These are phyloP conservation scores for Esox niger DNA, from an alignment of 2,113 vertebrate genomes.

Conservation along the genomic window DNA sequence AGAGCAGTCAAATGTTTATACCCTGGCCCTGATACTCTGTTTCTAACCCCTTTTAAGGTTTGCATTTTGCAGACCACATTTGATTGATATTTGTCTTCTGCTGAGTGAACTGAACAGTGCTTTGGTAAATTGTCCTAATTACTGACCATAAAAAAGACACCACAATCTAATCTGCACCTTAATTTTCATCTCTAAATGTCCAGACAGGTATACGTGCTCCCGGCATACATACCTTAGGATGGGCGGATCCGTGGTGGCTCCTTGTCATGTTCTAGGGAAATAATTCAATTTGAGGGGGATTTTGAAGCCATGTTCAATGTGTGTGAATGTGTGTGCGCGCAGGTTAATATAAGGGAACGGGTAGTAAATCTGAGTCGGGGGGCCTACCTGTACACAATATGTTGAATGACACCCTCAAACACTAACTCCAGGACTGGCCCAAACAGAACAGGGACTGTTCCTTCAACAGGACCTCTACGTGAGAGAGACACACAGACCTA, in stretches of 20 bases:
- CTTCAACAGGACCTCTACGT: conserved; percentile 7
- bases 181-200: no score
- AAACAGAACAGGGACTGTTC: conserved; percentile 66
- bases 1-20: no score
- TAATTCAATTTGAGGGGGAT: conserved; percentile 17
- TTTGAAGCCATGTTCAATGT: background rate
- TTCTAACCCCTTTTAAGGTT: background rate
- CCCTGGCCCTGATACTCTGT: background rate
- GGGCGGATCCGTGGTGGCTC: background rate
- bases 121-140: background rate
- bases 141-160: no score
- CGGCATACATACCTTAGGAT: conserved; percentile 10
- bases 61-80: background rate
- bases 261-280: conserved; percentile 7
- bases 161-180: no score
- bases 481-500: conserved; percentile 19
- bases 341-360: conserved; percentile 15
- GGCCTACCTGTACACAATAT: conserved; percentile 24
- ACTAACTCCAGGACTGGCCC: conserved; percentile 17
- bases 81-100: background rate
- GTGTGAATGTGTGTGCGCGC: conserved; percentile 1
- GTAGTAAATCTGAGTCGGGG: conserved; percentile 42
- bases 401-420: conserved; percentile 61
- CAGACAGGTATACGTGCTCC: background rate
- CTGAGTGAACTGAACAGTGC: background rate